These are phyloP conservation scores for Apamea monoglypha DNA, from an alignment of 2,888 invertebrate genomes.

Conservation along the genomic window DNA sequence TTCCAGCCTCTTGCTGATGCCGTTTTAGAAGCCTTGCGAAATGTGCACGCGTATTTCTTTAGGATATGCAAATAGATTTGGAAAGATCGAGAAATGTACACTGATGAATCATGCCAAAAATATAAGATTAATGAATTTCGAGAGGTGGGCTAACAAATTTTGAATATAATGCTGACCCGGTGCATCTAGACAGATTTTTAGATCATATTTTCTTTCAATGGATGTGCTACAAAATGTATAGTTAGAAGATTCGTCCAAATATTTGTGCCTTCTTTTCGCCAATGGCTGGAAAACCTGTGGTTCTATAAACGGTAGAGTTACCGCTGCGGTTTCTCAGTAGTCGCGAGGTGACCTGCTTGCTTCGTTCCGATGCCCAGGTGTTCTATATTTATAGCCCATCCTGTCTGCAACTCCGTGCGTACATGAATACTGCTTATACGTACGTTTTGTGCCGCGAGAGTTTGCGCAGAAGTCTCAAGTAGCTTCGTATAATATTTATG, in stretches of 20 bases:
- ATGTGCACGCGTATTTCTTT: constrained; percentile 39
- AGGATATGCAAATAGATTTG: constrained; percentile 38
- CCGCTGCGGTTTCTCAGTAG: constrained; percentile 46
- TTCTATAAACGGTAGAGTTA: constrained; percentile 22
- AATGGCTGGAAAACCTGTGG: not conserved
- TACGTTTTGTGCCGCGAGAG: constrained; percentile 19
- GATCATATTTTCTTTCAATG: constrained; percentile 2
- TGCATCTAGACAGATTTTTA: not conserved
- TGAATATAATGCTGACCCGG: constrained; percentile 2
- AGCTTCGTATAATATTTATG: constrained; percentile 13
- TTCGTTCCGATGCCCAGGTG: constrained; percentile 61
- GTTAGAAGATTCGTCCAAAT: not conserved
- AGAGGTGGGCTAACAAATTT: not conserved
- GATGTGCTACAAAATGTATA: not conserved
- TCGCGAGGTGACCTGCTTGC: constrained; percentile 60
- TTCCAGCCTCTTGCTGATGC: constrained; percentile 10
- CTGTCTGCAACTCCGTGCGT: constrained; percentile 48
- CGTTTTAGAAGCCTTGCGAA: constrained; percentile 28
- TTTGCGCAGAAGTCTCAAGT: constrained; percentile 29
- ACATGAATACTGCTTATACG: constrained; percentile 33
- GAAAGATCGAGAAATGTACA: constrained; percentile 23
- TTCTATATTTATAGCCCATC: constrained; percentile 60
- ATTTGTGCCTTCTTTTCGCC: not conserved
- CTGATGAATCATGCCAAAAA: constrained; percentile 43
- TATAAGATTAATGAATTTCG: constrained; percentile 24